phyloP scores from a whole-genome alignment of 2,797 vertebrate species.

The Dicrostonyx torquatus region DNA sequence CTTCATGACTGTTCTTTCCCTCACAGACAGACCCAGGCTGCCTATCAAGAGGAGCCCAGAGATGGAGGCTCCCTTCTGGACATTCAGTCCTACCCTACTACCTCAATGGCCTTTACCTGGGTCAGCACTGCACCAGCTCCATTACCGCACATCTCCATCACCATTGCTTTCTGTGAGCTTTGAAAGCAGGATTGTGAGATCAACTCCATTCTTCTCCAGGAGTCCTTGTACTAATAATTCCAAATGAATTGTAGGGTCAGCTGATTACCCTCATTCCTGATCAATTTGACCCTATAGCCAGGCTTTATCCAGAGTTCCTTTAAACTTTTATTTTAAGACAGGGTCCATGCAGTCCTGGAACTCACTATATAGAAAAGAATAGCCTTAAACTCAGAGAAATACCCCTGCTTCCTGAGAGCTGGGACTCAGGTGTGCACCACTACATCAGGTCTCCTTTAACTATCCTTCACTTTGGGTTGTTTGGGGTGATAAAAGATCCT shows the following conservation, averaged over 20 bases:
- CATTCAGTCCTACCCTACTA: background rate
- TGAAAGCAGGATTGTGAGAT: background rate
- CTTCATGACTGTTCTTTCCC: background rate
- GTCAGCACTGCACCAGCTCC: background rate
- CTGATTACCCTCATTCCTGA: background rate
- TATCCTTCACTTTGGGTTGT: background rate
- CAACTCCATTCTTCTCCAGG: background rate
- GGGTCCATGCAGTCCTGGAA: background rate
- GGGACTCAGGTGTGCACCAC: background rate
- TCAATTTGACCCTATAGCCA: background rate
- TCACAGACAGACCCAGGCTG: background rate
- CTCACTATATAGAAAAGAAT: background rate
- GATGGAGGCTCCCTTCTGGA: background rate
- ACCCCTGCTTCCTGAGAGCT: background rate
- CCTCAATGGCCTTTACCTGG: background rate
- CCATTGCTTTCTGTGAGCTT: background rate
- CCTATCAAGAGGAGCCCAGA: background rate
- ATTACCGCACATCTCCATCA: background rate
- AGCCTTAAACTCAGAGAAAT: background rate
- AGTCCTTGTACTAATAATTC: background rate
- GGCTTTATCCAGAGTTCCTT: background rate
- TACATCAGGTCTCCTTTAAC: background rate
- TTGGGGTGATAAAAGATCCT: constrained; percentile 9
- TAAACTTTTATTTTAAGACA: background rate
- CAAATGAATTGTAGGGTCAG: background rate